phyloP scores from a whole-genome alignment of 2,113 vertebrate genomes.

The Atlantisia rogersi region DNA sequence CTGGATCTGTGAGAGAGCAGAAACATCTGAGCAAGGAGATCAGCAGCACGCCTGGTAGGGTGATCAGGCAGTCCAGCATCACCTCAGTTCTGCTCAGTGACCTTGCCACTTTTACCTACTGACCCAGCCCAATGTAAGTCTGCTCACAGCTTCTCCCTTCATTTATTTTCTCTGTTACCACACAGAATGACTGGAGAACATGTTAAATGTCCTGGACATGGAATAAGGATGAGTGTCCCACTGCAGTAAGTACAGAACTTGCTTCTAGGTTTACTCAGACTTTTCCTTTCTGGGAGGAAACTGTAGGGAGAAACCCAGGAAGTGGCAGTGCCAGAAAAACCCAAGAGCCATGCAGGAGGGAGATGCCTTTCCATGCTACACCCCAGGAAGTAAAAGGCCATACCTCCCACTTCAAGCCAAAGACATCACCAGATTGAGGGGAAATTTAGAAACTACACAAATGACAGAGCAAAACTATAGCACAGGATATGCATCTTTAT shows the following conservation, averaged over 20 bases:
- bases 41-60: neutral
- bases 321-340: neutral
- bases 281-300: neutral
- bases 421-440: neutral
- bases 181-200: neutral
- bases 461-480: neutral
- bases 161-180: neutral
- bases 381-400: neutral
- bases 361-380: neutral
- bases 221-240: neutral
- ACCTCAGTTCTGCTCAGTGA: neutral
- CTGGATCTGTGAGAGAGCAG: slow-evolving; percentile 15
- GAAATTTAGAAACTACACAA: neutral
- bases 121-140: neutral
- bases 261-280: neutral
- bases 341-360: neutral
- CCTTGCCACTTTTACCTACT: neutral
- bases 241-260: neutral
- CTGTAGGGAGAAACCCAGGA: neutral
- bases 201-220: neutral
- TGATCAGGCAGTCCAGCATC: neutral
- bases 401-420: neutral
- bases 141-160: neutral
- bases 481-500: neutral
- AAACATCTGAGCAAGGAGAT: neutral